These are phyloP conservation scores for Tolmerus cingulatus DNA, from an alignment of 2,888 invertebrate genomes.

Conservation along the genomic window DNA sequence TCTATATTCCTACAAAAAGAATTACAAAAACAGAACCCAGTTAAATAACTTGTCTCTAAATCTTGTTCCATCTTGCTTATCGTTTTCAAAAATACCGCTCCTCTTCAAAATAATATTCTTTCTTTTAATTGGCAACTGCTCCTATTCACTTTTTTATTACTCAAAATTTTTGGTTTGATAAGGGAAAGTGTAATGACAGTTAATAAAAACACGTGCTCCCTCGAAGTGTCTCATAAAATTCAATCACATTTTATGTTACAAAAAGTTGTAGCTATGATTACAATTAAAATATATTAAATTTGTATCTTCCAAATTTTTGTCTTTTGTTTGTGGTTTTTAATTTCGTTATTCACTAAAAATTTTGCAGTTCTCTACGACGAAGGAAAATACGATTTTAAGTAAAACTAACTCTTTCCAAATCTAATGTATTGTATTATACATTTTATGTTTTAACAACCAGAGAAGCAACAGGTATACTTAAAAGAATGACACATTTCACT, in stretches of 20 bases:
- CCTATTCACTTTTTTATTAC: background rate
- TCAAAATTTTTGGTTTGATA: background rate
- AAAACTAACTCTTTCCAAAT: conserved; percentile 35
- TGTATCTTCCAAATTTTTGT: background rate
- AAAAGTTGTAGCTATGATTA: background rate
- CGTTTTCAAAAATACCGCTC: too few relatives aligned
- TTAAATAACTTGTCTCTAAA: too few relatives aligned
- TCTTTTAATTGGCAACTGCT: background rate
- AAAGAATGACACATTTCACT: conserved; percentile 40
- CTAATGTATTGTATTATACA: conserved; percentile 41
- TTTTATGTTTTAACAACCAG: conserved; percentile 41
- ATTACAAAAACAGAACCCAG: too few relatives aligned
- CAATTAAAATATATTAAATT: background rate
- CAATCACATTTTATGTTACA: background rate
- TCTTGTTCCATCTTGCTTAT: too few relatives aligned
- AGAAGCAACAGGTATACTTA: conserved; percentile 41
- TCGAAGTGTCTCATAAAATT: background rate
- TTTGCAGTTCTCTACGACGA: background rate
- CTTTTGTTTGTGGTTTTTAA: background rate
- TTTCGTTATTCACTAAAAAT: background rate
- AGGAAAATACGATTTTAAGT: background rate
- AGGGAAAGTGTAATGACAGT: background rate
- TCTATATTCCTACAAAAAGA: too few relatives aligned
- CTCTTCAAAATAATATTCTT: too few relatives aligned
- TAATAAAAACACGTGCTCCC: background rate